phyloP scores from a whole-genome alignment of 2,888 invertebrate genomes.

The Trimorus sp. region DNA sequence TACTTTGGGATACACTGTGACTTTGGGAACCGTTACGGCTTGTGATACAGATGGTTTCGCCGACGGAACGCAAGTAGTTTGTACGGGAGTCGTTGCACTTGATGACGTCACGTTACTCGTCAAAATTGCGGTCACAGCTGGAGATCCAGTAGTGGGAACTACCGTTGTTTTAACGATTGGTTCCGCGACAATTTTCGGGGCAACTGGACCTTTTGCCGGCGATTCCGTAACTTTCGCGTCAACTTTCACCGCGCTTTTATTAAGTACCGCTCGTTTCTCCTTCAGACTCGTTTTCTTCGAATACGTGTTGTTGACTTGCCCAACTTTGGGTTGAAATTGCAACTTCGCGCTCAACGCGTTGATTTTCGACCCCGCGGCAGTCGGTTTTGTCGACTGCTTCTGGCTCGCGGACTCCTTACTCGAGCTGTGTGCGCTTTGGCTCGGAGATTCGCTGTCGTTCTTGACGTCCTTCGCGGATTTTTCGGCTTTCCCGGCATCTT shows the following conservation, averaged over 20 bases:
- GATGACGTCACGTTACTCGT: slow-evolving; percentile 3
- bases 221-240: slow-evolving; percentile 36
- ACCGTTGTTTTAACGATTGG: slow-evolving; percentile 1
- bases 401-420: slow-evolving; percentile 65
- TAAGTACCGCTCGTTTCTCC: slow-evolving; percentile 71
- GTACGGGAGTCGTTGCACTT: slow-evolving; percentile 3
- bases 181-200: slow-evolving; percentile 11
- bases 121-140: neutral
- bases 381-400: slow-evolving; percentile 60
- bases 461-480: slow-evolving; percentile 49
- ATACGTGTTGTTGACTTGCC: slow-evolving; percentile 76
- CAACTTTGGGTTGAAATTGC: slow-evolving; percentile 79
- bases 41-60: neutral
- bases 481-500: slow-evolving; percentile 48
- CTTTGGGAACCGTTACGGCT: too few species aligned
- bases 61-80: slow-evolving; percentile 9
- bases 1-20: neutral
- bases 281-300: slow-evolving; percentile 74
- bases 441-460: slow-evolving; percentile 45
- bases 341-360: slow-evolving; percentile 78
- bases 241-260: slow-evolving; percentile 49
- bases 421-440: slow-evolving; percentile 64
- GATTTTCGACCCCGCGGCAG: slow-evolving; percentile 77
- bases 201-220: slow-evolving; percentile 13
- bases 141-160: neutral